A percentile compares a stretch with the other conserved stretches of the same genome.
phyloP scores from a whole-genome alignment of 2,797 vertebrate genomes.

The Pyrocephalus nanus region DNA sequence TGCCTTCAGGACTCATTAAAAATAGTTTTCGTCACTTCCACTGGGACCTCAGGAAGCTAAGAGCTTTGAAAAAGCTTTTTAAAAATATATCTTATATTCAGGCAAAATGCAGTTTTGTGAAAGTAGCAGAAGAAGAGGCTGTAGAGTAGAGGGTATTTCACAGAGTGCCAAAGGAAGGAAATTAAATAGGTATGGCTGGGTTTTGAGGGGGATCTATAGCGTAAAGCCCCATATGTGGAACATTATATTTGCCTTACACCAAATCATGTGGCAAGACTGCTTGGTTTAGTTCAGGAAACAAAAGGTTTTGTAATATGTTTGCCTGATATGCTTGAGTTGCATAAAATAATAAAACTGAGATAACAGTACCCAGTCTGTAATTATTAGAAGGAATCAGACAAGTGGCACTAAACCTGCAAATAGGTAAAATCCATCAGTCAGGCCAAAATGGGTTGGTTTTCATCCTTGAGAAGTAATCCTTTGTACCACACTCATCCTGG shows the following conservation, averaged over 20 bases:
- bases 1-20: background rate
- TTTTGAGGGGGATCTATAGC: background rate
- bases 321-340: background rate
- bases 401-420: background rate
- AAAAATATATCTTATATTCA: background rate
- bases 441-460: background rate
- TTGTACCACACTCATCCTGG: fast-evolving
- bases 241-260: background rate
- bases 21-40: background rate
- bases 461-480: background rate
- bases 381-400: background rate
- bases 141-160: background rate
- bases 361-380: background rate
- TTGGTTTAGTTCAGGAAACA: background rate
- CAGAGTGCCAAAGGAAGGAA: background rate
- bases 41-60: background rate
- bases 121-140: background rate
- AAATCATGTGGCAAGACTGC: background rate
- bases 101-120: background rate
- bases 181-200: background rate
- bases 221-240: background rate
- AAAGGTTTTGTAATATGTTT: background rate
- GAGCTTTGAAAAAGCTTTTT: background rate
- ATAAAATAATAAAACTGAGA: background rate
- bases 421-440: background rate